phyloP scores from a whole-genome alignment of 1,140 invertebrate species.

The Stegodyphus dumicola region DNA sequence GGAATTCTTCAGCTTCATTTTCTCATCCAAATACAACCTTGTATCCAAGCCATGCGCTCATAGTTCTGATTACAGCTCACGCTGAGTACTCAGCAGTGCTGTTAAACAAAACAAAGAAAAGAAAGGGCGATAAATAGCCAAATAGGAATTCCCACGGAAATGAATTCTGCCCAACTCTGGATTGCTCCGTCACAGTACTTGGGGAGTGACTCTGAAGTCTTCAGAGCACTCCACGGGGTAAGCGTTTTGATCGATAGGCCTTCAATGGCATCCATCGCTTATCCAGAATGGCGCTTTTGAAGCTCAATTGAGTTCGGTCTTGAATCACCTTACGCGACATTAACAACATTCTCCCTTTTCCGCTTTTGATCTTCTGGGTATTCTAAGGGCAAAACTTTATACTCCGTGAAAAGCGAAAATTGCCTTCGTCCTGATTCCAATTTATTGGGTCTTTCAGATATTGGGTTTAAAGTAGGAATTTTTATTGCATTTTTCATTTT shows the following conservation, averaged over 20 bases:
- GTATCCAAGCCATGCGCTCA: too few species aligned
- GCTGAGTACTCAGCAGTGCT: too few species aligned
- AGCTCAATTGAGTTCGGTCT: slow-evolving; percentile 50
- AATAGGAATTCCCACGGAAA: neutral
- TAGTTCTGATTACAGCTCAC: too few species aligned
- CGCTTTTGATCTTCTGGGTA: slow-evolving; percentile 21
- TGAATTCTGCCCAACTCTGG: neutral
- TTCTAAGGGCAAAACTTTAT: slow-evolving; percentile 27
- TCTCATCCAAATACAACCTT: too few species aligned
- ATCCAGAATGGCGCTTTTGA: slow-evolving; percentile 51
- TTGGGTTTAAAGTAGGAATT: too few species aligned
- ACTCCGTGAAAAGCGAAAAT: slow-evolving; percentile 40
- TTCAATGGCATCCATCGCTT: slow-evolving; percentile 47
- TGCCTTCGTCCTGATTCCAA: slow-evolving; percentile 26
- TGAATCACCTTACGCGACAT: slow-evolving; percentile 52
- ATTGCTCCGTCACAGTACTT: slow-evolving; percentile 6
- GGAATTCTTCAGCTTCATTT: too few species aligned
- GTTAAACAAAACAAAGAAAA: slow-evolving; percentile 1
- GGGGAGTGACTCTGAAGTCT: neutral
- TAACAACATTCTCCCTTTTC: slow-evolving; percentile 29
- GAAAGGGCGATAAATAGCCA: neutral
- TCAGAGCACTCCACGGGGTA: neutral
- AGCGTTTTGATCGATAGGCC: slow-evolving; percentile 32
- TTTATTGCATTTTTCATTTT: too few species aligned
- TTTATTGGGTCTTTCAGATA: neutral